Base-by-base conservation (phyloP, 2,888 invertebrate genomes). In the Tinea semifulvella region DNA sequence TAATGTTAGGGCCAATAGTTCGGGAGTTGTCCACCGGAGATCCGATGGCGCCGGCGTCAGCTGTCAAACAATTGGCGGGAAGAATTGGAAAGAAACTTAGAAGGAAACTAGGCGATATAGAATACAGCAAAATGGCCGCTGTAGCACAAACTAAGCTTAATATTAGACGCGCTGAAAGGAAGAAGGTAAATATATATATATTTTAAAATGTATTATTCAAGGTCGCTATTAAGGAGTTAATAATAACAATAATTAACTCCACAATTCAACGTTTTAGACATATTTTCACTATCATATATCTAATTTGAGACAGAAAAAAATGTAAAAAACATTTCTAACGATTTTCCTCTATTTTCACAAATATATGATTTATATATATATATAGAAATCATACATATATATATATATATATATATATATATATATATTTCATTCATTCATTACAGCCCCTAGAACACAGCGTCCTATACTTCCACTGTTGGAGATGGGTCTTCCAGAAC, bases 1-100 rank as follows among this genome's bases (percentile, higher is more conserved):
- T 88, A 35, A 69, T 95, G 11, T 70, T 96, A 42, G 87, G 90
- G 5, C 88, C 92, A 1, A 72, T 96, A 48, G 89, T 91, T 8
- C 84, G 95, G 20, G 96, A 96, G 69, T 83, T 92, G 65, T 88
- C 89, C 39, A 85, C 85, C 0, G 90, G 89, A 35, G 88, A 88
- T 55, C 83, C 84, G 47, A 81, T 85, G 52, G 72, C 84, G 54
- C 84, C 85, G 25, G 85, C 88, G 49, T 76, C 84, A 0, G 60
- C 68, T 0, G 72, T 90, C 25, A 84, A 87, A 19, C 89, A 88
- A 50, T 68, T 89, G 42, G 84, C 93, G 0, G 85, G 89, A 48
- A 88, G 92, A 64, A 87, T 94, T 1, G 86, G 89, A 1, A 86
- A 86, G 53, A 85, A 91, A 52, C 66, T 96, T 17, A 89, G 92